Base-by-base conservation (phyloP, 2,888 invertebrate genomes). In the Drosophila limbata region DNA sequence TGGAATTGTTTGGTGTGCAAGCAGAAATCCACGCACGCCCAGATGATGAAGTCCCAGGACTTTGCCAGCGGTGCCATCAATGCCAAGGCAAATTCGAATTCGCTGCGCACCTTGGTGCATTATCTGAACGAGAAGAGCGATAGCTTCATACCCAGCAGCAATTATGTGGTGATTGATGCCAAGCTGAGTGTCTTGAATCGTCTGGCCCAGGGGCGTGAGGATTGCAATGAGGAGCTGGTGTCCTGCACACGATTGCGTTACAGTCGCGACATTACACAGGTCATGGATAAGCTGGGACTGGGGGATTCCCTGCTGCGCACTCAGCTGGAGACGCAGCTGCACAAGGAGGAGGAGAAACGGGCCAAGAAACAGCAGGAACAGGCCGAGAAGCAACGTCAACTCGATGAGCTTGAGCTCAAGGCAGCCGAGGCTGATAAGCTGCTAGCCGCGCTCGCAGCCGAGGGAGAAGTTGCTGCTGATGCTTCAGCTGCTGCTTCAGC, bases 1-100 rank as follows among this genome's bases (percentile, higher is more conserved):
- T 96, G 96, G 96, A 93, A 94, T 76, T 96, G 96, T 88, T 93
- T 94, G 79, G 94, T 93, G 79, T 96, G 96, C 90, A 93, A 91
- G 52, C 87, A 91, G 52, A 91, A 91, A 47, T 91, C 92, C 0
- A 81, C 90, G 40, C 89, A 91, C 56, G 86, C 86, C 9, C 91
- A 92, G 79, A 91, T 92, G 89, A 77, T 83, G 28, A 92, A 92
- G 68, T 84, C 91, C 3, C 92, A 92, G 79, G 91, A 92, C 63
- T 90, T 92, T 31, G 91, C 91, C 31, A 80, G 88, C 4, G 91
- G 91, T 2, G 88, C 91, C n/a, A 88, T 92, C n/a, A 92, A 91
- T 59, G 90, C 92, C 39, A 92, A 92, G 81, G 78, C 77, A 47
- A 88, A 90, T 55, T 91, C 90, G 11, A 90, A 90, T 19, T 90